Base-by-base conservation (phyloP, 2,888 invertebrate species). In the Chalcis sispes region DNA sequence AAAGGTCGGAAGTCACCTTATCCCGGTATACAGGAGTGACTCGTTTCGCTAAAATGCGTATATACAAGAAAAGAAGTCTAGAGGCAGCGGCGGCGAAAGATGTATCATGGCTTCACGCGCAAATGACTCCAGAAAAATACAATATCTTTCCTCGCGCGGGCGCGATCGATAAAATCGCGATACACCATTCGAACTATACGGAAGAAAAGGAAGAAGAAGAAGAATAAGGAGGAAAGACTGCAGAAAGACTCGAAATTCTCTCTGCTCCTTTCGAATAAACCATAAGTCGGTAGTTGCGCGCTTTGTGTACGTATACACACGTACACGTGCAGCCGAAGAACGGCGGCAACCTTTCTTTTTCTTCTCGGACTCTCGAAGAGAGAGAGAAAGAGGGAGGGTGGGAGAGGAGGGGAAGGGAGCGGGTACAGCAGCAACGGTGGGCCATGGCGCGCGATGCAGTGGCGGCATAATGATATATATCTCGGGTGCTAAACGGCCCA, bases 401-500 rank as follows among this genome's bases (percentile, higher is more conserved):
- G 36, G n/a, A 23, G 42, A n/a, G 64, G 8, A 4, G 27, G 36
- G 25, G 32, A 56, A 18, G 50, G 82, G 79, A 80, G 80, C 82
- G 84, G 83, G 18, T 50, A 52, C 85, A 84, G 56, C 40, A 67
- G 56, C 29, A 59, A 27, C 73, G 72, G 56, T 65, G 72, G 72
- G 70, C 79, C 75, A 75, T 70, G 72, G 62, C 64, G 65, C 69
- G 70, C 77, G 74, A 71, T 74, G 66, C 73, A 70, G 83, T 80
- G 81, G 80, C 84, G 84, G 84, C 85, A 84, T 85, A 85, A 88
- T 88, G 87, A 88, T 87, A 86, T 88, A 87, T 87, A 87, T 87
- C 86, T 87, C 79, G 83, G 83, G 85, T 83, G 85, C 86, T 87
- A 87, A 88, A 88, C 85, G 88, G 87, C 87, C 87, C 86, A 88